Percentiles rank a stretch among this genome's conserved stretches.
Conservation (phyloP, 2,888 invertebrate genomes). For the Parnassius glacialis region DNA sequence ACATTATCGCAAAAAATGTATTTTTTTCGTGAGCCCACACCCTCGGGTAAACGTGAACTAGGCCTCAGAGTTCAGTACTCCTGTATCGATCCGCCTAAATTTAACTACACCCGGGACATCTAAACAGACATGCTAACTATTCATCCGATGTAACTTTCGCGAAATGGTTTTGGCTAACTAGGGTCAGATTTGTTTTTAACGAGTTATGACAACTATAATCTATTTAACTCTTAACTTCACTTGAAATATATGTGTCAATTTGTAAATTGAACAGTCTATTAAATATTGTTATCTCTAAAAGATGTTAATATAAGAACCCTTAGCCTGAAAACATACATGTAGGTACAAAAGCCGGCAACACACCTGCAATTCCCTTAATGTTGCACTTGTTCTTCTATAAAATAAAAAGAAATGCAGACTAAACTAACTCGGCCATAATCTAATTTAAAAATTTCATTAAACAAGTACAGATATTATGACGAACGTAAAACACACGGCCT, state of each 20-base stretch:
- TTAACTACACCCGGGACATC: conserved; percentile 13
- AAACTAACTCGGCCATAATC: not conserved
- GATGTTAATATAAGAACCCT: too few species aligned
- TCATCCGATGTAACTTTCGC: conserved; percentile 13
- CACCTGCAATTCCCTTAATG: too few species aligned
- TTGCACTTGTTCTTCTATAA: not conserved
- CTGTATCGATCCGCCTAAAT: conserved; percentile 20
- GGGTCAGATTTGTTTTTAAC: not conserved
- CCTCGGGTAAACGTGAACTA: too few species aligned
- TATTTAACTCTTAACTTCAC: too few species aligned
- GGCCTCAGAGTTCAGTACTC: not conserved
- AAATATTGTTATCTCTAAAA: too few species aligned
- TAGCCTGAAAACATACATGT: not conserved
- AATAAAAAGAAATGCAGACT: not conserved
- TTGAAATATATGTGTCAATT: too few species aligned
- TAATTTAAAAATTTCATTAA: not conserved
- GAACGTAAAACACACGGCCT: not conserved
- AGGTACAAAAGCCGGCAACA: too few species aligned
- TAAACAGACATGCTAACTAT: conserved; percentile 10
- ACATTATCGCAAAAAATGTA: too few species aligned
- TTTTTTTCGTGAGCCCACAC: too few species aligned
- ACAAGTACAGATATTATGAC: not conserved
- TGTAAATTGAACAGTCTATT: too few species aligned
- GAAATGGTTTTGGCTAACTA: conserved; percentile 11
- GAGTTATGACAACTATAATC: not conserved